Evolutionary conservation across 2,797 vertebrate species (phyloP).

Genomic region (Etheostoma nigrum): DNA sequence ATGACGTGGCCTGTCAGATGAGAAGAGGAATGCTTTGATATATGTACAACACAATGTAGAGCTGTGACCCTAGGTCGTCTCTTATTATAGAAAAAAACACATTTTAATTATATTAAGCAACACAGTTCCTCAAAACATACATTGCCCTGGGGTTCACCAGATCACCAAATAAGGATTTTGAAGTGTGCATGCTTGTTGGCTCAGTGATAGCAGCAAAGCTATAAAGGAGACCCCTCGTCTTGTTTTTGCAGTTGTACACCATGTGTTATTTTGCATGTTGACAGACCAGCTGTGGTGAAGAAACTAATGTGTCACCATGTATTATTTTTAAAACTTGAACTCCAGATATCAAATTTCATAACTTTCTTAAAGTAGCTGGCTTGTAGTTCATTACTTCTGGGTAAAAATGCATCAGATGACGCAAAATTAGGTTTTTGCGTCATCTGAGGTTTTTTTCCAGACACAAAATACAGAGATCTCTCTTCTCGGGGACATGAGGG

Average conservation of each 20-base stretch:
- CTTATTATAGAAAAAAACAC: neutral
- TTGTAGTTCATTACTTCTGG: too few species aligned
- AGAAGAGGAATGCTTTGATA: neutral
- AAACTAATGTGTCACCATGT: neutral
- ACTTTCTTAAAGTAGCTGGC: neutral
- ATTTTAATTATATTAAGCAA: neutral
- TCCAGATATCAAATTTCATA: neutral
- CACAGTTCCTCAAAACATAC: neutral
- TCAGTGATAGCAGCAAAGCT: neutral
- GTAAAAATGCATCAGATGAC: too few species aligned
- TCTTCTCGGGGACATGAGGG: too few species aligned
- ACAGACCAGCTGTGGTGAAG: neutral
- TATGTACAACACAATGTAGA: neutral
- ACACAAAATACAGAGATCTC: too few species aligned
- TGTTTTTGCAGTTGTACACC: constrained; percentile 10
- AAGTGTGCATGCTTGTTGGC: neutral
- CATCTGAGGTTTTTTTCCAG: too few species aligned
- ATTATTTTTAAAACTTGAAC: neutral
- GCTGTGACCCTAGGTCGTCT: constrained; percentile 7
- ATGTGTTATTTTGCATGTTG: constrained; percentile 10
- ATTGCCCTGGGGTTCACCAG: neutral
- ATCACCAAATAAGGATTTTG: neutral
- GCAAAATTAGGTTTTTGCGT: too few species aligned
- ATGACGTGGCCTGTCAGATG: neutral
- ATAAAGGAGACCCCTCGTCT: neutral